A percentile compares a stretch with the other conserved stretches of the same genome.
phyloP scores from a whole-genome alignment of 2,888 invertebrate genomes.

The Fabriciana adippe region DNA sequence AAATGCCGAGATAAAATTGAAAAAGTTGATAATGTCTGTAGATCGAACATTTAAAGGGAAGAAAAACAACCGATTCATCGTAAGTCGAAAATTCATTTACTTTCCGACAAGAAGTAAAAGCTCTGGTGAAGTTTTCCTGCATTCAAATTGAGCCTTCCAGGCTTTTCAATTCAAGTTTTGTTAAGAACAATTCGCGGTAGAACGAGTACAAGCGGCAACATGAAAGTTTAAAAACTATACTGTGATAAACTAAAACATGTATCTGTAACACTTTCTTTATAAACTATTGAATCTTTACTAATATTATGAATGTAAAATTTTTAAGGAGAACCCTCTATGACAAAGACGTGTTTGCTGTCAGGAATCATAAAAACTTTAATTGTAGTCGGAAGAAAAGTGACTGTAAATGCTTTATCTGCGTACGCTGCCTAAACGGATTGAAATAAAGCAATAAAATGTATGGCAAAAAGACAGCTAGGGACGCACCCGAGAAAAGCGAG shows the following conservation, averaged over 20 bases:
- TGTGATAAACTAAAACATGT: neutral
- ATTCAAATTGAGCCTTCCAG: slow-evolving; percentile 72
- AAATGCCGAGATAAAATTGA: slow-evolving; percentile 3
- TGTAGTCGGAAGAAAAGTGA: too few species aligned
- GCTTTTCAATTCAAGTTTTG: slow-evolving; percentile 73
- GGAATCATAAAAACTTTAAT: too few species aligned
- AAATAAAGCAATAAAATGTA: too few species aligned
- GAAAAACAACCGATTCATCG: slow-evolving; percentile 52
- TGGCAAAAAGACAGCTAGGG: too few species aligned
- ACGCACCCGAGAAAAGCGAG: too few species aligned
- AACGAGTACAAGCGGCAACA: slow-evolving; percentile 39
- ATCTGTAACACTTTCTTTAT: neutral
- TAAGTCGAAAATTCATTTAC: slow-evolving; percentile 72
- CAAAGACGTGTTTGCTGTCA: too few species aligned
- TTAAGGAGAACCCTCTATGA: too few species aligned
- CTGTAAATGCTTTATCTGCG: too few species aligned
- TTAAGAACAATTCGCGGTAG: slow-evolving; percentile 63
- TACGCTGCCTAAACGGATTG: too few species aligned
- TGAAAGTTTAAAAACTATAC: slow-evolving; percentile 1
- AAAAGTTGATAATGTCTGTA: slow-evolving; percentile 15
- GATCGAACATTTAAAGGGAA: slow-evolving; percentile 28
- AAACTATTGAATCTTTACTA: too few species aligned
- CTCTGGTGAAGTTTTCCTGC: slow-evolving; percentile 72
- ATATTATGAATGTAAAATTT: too few species aligned
- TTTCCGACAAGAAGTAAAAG: slow-evolving; percentile 71